Base-by-base conservation (phyloP, 2,888 invertebrate species). In the Nephrotoma appendiculata region DNA sequence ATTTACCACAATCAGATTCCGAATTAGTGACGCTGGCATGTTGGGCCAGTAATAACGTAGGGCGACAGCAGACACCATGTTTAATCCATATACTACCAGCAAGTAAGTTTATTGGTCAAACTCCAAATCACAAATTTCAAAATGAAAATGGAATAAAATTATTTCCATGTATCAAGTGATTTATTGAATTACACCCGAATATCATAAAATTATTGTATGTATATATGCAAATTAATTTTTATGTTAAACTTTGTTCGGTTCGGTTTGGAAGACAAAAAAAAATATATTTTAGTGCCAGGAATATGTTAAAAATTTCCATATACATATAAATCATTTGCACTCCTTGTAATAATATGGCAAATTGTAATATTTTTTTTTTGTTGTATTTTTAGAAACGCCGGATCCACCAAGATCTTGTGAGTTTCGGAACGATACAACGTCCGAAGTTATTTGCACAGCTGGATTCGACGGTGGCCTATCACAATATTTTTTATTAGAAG, bases 21-120 rank as follows among this genome's bases (percentile, higher is more conserved):
- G 97, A 97, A 90, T 93, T 96, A 88, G 97, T 97, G 87, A 96
- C 96, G 89, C 92, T 97, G 41, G 96, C 96, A 5, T 98, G 98
- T 90, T 97, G 97, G 97, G 97, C 97, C 5, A 95, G 95, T 90
- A 97, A 97, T 91, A 94, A 94, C 88, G 95, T 97, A 15, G 97
- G 97, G 43, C 94, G 95, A 88, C 97, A 97, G 91, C 93, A 94
- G 88, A 94, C 93, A 88, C 97, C 98, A 0, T 98, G 98, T 90
- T 92, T 96, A 87, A 96, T 97, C 91, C 95, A 96, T 92, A 94
- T 97, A 87, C 92, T 96, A 89, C 95, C 96, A 89, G 97, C 96
- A 89, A 95, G 97, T 97, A 93, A 93, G 94, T 92, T 89, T 86
- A 45, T 12, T n/a, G 31, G 2, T 41, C 11, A 9, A 85, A 42